Conservation (phyloP, 2,888 invertebrate genomes). For the Drosophila stalkeri region DNA sequence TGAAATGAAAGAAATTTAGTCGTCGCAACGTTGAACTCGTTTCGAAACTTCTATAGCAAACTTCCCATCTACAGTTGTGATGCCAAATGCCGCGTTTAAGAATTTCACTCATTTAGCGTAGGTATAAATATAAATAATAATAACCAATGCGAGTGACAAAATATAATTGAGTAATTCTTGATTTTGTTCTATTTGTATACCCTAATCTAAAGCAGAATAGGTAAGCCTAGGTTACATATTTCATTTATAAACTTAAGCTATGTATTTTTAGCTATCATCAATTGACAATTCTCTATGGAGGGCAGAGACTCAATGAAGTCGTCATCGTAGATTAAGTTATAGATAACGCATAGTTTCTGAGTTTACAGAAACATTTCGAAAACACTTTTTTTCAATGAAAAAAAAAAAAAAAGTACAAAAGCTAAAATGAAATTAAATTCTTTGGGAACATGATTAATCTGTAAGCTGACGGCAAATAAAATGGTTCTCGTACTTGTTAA, state of each 20-base stretch:
- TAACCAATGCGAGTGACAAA: background rate
- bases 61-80: background rate
- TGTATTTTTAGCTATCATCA: no score
- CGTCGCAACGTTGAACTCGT: slow-evolving; percentile 21
- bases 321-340: no score
- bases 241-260: no score
- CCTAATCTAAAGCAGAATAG: no score
- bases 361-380: no score
- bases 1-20: slow-evolving; percentile 15
- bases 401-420: no score
- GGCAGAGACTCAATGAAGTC: background rate
- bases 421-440: no score
- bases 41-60: slow-evolving; percentile 15
- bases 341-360: no score
- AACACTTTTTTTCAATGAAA: no score
- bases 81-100: background rate
- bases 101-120: background rate
- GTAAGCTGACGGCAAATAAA: background rate
- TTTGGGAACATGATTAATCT: background rate
- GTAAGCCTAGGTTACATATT: no score
- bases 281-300: background rate
- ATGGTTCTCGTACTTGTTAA: background rate
- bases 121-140: background rate
- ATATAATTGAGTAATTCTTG: background rate
- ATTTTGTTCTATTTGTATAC: no score